Evolutionary conservation across 2,888 invertebrate species (phyloP).

Genomic region (Cataglyphis altisquamis): DNA sequence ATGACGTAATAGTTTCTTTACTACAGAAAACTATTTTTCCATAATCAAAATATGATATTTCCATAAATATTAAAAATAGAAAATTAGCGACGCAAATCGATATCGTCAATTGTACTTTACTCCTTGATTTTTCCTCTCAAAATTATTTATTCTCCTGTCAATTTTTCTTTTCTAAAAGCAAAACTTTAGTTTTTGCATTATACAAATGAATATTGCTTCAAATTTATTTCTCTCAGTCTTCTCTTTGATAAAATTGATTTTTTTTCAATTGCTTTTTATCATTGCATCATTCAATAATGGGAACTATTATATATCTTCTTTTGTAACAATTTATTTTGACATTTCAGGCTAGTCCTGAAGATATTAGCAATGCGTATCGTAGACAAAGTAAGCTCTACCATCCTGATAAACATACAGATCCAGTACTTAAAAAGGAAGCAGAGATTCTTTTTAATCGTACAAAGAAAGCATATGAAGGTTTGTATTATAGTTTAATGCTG

Average conservation of each 20-base stretch:
- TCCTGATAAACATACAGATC: constrained; percentile 97
- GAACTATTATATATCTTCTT: neutral
- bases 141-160: neutral
- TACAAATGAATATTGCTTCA: neutral
- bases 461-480: constrained; percentile 97
- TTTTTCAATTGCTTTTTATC: neutral
- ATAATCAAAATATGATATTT: neutral
- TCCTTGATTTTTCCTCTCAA: neutral
- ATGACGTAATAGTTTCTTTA: constrained; percentile 71
- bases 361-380: constrained; percentile 97
- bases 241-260: constrained; percentile 21
- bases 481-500: constrained; percentile 49
- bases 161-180: neutral
- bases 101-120: neutral
- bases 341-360: constrained; percentile 94
- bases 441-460: constrained; percentile 97
- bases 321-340: neutral
- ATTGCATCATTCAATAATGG: neutral
- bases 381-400: constrained; percentile 97
- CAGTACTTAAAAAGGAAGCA: constrained; percentile 94
- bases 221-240: neutral
- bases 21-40: neutral
- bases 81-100: neutral
- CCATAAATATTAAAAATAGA: neutral
- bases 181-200: neutral